Conservation (phyloP, 2,113 vertebrate genomes). For the Elephas maximus region DNA sequence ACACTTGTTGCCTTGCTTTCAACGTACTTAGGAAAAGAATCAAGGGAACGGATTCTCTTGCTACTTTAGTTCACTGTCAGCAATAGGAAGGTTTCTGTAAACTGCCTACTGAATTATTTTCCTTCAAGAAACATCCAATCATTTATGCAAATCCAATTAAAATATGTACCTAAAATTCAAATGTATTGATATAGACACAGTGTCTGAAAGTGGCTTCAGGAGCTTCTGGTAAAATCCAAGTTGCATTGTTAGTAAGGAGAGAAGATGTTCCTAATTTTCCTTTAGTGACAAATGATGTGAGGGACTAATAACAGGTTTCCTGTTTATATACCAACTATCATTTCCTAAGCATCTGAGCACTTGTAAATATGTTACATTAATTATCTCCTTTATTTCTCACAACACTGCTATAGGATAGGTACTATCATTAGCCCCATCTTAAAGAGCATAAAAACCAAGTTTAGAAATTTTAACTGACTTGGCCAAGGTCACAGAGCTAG, state of each 20-base stretch:
- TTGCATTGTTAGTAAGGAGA: neutral
- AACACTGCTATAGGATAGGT: neutral
- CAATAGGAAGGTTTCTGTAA: neutral
- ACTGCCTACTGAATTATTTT: neutral
- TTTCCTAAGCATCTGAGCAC: conserved; percentile 7
- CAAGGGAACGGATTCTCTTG: neutral
- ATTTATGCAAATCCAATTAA: neutral
- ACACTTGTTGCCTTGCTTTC: neutral
- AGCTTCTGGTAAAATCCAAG: neutral
- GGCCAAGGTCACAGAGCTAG: neutral
- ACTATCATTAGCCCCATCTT: neutral
- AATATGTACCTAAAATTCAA: neutral
- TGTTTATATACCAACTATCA: neutral
- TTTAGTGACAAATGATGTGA: neutral
- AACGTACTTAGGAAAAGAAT: neutral
- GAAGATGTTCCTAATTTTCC: neutral
- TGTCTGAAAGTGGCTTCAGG: neutral
- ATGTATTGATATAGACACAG: neutral
- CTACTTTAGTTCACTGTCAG: neutral
- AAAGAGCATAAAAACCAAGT: neutral
- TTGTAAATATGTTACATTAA: neutral
- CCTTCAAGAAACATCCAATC: neutral
- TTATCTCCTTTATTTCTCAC: neutral
- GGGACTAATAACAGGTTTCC: neutral
- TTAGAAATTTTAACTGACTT: neutral